Base-by-base conservation (phyloP, 2,797 vertebrate genomes). In the Zenarchopterus dispar region DNA sequence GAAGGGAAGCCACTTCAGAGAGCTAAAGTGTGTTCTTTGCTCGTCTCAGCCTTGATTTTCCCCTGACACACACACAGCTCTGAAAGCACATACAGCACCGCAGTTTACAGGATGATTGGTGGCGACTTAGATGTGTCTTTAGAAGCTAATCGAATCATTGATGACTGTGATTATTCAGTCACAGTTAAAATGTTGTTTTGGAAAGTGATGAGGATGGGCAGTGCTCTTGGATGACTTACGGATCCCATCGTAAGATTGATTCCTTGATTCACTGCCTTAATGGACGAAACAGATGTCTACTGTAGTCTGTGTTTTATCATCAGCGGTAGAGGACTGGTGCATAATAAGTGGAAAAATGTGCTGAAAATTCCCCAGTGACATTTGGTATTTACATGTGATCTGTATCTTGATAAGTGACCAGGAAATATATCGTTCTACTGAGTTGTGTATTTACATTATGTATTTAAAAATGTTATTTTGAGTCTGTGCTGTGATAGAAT, bases 1-100 rank as follows among this genome's bases (percentile, higher is more conserved):
- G 84, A 79, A 81, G 73, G 73, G 75, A 70, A 81, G 75, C 76
- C 82, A 81, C 82, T 88, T 83, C 69, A 79, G 75, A 77, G 73
- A 73, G 73, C 62, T 41, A 65, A 77, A 81, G 78, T 84, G 75
- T 62, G 61, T 28, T 28, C 64, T 65, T 67, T 56, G 57, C 76
- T 63, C 17, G n/a, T 64, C 68, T 69, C 48, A 48, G 58, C 62
- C 62, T 73, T 22, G 11, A 70, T 67, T 70, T 73, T 44, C 71
- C 43, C 26, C 6, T 18, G 62, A 77, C 59, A 56, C 50, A 56
- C 50, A 50, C 66, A 49, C 1, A 31, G 31, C 61, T 56, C 64
- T 43, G 71, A 78, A 66, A 66, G 78, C 54, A 66, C 50, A 64
- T 11, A 23, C 10, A 8, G 65, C 64, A 51, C 24, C 13, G 3